Conservation (phyloP, 2,888 invertebrate species). For the Drosophila leonis region DNA sequence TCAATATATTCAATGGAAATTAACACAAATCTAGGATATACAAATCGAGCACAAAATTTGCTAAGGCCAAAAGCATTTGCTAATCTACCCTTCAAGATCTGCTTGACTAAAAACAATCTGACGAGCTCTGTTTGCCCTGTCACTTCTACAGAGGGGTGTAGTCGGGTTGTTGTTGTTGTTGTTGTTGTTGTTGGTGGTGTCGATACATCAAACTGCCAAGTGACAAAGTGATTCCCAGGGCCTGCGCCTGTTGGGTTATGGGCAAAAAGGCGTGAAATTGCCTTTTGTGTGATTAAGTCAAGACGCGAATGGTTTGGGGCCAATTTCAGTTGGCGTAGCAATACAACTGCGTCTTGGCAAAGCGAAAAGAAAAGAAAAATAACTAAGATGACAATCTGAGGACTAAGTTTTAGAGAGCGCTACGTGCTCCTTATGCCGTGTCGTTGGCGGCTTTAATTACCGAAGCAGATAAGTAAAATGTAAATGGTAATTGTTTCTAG, state of each 20-base stretch:
- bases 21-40: constrained; percentile 70
- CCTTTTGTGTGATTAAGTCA: constrained; percentile 81
- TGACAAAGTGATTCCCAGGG: constrained; percentile 75
- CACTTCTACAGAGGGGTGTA: constrained; percentile 15
- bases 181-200: constrained; percentile 60
- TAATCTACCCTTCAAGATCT: constrained; percentile 78
- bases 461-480: constrained; percentile 69
- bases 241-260: constrained; percentile 14
- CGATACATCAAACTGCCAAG: constrained; percentile 78
- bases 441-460: constrained; percentile 61
- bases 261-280: constrained; percentile 84
- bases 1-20: constrained; percentile 61
- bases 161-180: constrained; percentile 52
- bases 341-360: constrained; percentile 12
- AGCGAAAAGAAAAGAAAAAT: constrained; percentile 61
- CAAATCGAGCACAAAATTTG: constrained; percentile 79
- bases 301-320: constrained; percentile 31
- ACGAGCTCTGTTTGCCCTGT: constrained; percentile 45
- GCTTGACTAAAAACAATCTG: constrained; percentile 46
- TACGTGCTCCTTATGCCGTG: constrained; percentile 74
- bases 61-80: constrained; percentile 53
- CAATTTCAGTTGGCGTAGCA: neutral
- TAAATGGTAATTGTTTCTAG: constrained; percentile 74
- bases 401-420: constrained; percentile 41
- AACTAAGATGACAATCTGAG: constrained; percentile 70